Evolutionary conservation across 64 coral and sea anemone genomes (phyloP).

Genomic region (Dendronephthya gigantea): DNA sequence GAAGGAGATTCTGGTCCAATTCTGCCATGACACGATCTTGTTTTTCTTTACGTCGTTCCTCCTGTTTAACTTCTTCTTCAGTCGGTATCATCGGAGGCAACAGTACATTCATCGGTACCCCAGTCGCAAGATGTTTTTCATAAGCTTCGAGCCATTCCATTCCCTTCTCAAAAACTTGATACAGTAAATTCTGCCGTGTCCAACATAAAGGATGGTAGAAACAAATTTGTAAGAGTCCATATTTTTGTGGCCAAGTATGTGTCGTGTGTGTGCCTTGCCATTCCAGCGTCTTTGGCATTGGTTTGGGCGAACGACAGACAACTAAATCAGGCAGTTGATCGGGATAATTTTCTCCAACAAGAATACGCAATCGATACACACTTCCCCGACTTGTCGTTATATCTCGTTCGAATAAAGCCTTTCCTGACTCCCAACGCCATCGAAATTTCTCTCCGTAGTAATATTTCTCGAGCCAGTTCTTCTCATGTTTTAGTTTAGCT

Average conservation of each 20-base stretch:
- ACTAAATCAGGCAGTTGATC: neutral
- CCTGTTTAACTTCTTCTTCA: neutral
- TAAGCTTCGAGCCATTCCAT: neutral
- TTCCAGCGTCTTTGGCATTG: neutral
- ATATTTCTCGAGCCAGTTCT: neutral
- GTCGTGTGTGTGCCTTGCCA: neutral
- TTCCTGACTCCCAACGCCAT: neutral
- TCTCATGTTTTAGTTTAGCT: neutral
- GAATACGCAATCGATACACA: neutral
- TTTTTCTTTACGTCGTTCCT: neutral
- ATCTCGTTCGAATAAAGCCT: neutral
- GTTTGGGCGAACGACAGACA: neutral
- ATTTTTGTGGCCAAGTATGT: neutral
- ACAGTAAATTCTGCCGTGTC: conserved; percentile 32
- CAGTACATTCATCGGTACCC: neutral
- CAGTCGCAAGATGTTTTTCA: neutral
- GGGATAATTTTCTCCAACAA: neutral
- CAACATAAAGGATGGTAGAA: conserved; percentile 16
- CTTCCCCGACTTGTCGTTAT: neutral
- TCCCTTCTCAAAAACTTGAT: neutral
- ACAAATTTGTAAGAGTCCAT: neutral
- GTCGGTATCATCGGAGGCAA: neutral
- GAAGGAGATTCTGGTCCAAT: too few species aligned
- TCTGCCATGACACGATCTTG: too few species aligned
- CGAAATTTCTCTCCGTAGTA: neutral